These are phyloP conservation scores for Taxidea taxus DNA, from an alignment of 2,113 vertebrate genomes.

Conservation along the genomic window DNA sequence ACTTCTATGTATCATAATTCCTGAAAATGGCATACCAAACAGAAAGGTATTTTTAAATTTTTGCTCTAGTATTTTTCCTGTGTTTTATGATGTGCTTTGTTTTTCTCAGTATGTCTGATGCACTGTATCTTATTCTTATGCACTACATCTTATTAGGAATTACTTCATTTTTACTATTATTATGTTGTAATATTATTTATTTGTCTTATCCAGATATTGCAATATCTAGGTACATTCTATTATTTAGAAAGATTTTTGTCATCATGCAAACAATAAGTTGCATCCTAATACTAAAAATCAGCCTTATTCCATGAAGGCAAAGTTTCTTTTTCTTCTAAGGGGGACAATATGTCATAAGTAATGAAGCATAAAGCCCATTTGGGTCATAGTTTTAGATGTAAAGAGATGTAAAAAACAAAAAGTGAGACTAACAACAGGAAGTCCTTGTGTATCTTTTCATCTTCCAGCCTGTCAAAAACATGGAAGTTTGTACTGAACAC, in stretches of 20 bases:
- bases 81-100: neutral
- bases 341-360: constrained; percentile 30
- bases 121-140: neutral
- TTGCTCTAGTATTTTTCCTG: neutral
- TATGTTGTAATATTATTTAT: constrained; percentile 36
- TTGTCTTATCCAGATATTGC: neutral
- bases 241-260: constrained; percentile 39
- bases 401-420: constrained; percentile 44
- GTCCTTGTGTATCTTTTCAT: constrained; percentile 55
- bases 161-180: constrained; percentile 14
- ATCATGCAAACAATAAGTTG: constrained; percentile 35
- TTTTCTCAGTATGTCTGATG: neutral
- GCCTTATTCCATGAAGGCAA: constrained; percentile 10
- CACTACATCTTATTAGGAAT: neutral
- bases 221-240: neutral
- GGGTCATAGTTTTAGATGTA: constrained; percentile 56
- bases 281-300: constrained; percentile 23
- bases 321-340: constrained; percentile 37
- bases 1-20: neutral
- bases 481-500: constrained; percentile 40
- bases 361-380: constrained; percentile 50
- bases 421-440: constrained; percentile 55
- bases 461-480: constrained; percentile 54
- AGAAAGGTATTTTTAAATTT: neutral
- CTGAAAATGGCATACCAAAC: neutral